Percentiles rank a stretch among this genome's conserved stretches.
Evolutionary conservation across 1,140 invertebrate genomes (phyloP).

Genomic region (Cotesia chilonis): DNA sequence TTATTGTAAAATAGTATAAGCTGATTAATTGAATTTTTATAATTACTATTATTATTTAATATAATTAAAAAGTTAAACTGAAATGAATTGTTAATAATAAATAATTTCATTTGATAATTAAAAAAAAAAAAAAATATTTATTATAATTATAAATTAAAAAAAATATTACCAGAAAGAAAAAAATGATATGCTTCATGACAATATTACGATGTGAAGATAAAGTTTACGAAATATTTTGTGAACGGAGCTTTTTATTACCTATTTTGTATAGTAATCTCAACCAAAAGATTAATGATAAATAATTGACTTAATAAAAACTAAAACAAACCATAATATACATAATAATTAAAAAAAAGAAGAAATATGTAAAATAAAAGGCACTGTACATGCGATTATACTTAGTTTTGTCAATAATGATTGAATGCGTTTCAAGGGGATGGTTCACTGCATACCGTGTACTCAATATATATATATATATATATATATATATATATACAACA

Average conservation of each 20-base stretch:
- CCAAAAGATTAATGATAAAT: slow-evolving; percentile 44
- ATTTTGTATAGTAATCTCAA: slow-evolving; percentile 58
- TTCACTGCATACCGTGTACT: slow-evolving; percentile 50
- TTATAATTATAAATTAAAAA: slow-evolving; percentile 25
- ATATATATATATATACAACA: slow-evolving; percentile 25
- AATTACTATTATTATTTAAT: no score
- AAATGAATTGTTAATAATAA: no score
- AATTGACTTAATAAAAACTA: slow-evolving; percentile 29
- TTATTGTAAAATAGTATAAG: no score
- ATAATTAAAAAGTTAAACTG: no score
- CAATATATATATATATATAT: slow-evolving; percentile 37
- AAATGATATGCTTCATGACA: slow-evolving; percentile 36
- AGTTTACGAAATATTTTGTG: slow-evolving; percentile 57
- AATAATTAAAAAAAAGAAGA: slow-evolving; percentile 36
- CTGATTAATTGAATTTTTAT: no score
- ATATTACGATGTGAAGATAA: slow-evolving; percentile 45
- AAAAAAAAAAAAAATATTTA: slow-evolving; percentile 2
- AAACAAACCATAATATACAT: slow-evolving; percentile 33
- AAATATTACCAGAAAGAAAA: slow-evolving; percentile 29
- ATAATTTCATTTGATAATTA: slow-evolving; percentile 14
- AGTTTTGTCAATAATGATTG: slow-evolving; percentile 40
- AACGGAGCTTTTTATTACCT: slow-evolving; percentile 59
- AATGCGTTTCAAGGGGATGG: slow-evolving; percentile 41
- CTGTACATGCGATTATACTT: slow-evolving; percentile 50
- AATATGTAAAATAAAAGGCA: slow-evolving; percentile 33